Percentiles rank a stretch among this genome's conserved stretches.
These are phyloP conservation scores for Sipha flava DNA, from an alignment of 1,140 invertebrate genomes.

Conservation along the genomic window DNA sequence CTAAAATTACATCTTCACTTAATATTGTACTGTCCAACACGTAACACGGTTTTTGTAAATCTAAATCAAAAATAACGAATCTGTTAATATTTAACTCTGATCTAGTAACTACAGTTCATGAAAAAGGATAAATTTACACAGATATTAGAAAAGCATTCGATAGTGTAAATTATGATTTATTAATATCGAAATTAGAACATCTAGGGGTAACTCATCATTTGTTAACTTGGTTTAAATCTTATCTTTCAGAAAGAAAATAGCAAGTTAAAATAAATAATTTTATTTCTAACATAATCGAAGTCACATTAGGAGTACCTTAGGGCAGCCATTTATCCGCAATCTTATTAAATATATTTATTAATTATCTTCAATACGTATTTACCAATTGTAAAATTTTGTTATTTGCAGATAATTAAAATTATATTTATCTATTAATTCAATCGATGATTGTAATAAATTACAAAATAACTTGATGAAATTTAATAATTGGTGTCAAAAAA, in stretches of 20 bases:
- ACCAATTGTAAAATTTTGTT: not conserved
- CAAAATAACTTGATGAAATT: not conserved
- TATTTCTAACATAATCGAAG: not conserved
- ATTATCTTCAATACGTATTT: not conserved
- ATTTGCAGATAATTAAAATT: not conserved
- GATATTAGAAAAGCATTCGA: slow-evolving; percentile 33
- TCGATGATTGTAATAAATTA: not conserved
- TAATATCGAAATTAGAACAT: not conserved
- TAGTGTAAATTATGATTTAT: slow-evolving; percentile 4
- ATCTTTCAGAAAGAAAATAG: not conserved
- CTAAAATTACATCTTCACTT: not conserved
- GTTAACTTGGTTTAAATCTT: slow-evolving; percentile 5
- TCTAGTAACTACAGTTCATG: not conserved
- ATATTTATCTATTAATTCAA: not conserved
- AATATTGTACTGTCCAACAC: not conserved
- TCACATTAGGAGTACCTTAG: not conserved
- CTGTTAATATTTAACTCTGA: not conserved
- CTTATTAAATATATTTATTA: not conserved
- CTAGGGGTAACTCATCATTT: not conserved
- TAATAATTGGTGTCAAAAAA: not conserved
- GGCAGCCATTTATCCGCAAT: not conserved
- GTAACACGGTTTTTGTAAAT: slow-evolving; percentile 7
- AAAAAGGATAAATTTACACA: slow-evolving; percentile 5
- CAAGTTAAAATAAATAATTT: not conserved
- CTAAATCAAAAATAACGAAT: not conserved